Evolutionary conservation across 1,140 invertebrate species (phyloP), one percentile per base, ranked within the genome.

Genomic region (Drosophila melanica): DNA sequence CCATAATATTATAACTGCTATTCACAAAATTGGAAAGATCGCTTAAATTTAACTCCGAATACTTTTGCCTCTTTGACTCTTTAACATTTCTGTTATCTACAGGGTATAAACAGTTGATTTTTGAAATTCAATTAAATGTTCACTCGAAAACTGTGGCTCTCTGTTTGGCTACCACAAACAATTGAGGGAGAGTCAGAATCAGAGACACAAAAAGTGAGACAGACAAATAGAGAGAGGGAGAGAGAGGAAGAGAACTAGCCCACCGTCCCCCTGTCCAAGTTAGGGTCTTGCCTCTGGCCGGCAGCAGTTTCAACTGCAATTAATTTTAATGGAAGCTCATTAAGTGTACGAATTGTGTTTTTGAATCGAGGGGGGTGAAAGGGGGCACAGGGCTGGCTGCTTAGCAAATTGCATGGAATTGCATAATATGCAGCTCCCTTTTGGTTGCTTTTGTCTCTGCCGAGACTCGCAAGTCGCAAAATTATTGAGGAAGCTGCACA

Each of bases 291-390:
- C 59, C 45, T 64, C 39, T 74, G 62, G 79, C 79, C 80, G 27
- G 9, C 7, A 79, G 81, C 71, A 82, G 65, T 77, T 86, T 33
- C 82, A 81, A 76, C 77, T 90, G 85, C 86, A 89, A 89, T 89
- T 89, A 89, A 89, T 74, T 90, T 89, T 86, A 90, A 89, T 89
- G 85, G 86, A 81, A 86, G 74, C 81, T 89, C 82, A 89, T 89
- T 89, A 89, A 79, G 87, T 65, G 78, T 66, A 75, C 66, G 68
- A 87, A 82, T 82, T 86, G 79, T 78, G 79, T 76, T 68, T 66
- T 51, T 41, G 53, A 14, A 2, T 20, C 37, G 14, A 30, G 23
- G 10, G 30, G 53, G 27, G 37, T 57, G 53, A 14, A 41, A 11
- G 45, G 59, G 45, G 33, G 62, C 14, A 9, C 7, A 10, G 63